Conservation (phyloP, 2,113 vertebrate species). For the Empidonax alnorum region DNA sequence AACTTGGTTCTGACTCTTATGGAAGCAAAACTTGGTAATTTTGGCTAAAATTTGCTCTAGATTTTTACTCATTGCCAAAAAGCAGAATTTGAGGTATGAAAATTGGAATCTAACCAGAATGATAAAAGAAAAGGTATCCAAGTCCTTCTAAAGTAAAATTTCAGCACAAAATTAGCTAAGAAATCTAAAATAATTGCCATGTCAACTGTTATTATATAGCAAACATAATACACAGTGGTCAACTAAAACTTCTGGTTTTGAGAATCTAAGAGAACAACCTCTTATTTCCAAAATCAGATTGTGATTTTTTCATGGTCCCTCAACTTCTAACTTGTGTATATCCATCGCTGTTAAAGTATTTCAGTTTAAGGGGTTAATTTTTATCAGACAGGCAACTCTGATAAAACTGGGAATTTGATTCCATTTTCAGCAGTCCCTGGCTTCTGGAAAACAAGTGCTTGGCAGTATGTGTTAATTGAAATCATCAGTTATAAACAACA, state of each 20-base stretch:
- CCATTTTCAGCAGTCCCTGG: not conserved
- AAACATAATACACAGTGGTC: not conserved
- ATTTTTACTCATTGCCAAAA: not conserved
- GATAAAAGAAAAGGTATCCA: not conserved
- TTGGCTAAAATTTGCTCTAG: not conserved
- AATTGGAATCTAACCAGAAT: not conserved
- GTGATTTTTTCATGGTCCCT: not conserved
- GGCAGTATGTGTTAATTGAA: conserved; percentile 31
- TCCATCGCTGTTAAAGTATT: not conserved
- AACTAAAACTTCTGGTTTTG: not conserved
- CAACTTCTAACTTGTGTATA: not conserved
- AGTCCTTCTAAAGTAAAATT: not conserved
- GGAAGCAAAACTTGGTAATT: not conserved
- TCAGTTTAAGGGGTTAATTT: not conserved
- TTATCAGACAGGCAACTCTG: not conserved
- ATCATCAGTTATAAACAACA: conserved; percentile 10
- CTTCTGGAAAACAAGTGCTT: conserved; percentile 26
- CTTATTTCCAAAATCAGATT: not conserved
- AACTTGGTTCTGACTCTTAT: not conserved
- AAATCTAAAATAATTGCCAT: not conserved
- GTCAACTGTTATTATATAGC: not conserved
- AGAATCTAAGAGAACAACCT: not conserved
- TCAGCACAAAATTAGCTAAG: not conserved
- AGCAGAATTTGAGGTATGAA: not conserved
- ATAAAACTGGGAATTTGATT: not conserved